These are phyloP conservation scores for Caenorhabditis sp. DNA, from an alignment of 2,888 invertebrate genomes.

Conservation along the genomic window DNA sequence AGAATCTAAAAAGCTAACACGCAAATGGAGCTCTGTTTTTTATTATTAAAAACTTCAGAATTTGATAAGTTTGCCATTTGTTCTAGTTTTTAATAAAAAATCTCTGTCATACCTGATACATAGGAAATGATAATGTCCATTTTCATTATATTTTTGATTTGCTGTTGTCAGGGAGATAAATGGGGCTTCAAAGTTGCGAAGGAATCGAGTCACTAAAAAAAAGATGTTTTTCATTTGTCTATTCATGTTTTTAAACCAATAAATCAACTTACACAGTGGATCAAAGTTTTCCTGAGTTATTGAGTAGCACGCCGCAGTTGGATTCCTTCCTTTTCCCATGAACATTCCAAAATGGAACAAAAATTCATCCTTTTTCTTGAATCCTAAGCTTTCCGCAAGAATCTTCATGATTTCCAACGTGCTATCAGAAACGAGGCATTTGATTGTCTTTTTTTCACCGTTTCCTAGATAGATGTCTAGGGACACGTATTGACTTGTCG, in stretches of 20 bases:
- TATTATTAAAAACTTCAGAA: too few species aligned
- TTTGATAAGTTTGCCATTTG: too few species aligned
- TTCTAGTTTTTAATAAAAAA: too few species aligned
- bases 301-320: slow-evolving; percentile 36
- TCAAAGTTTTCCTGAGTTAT: slow-evolving; percentile 55
- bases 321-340: slow-evolving; percentile 87
- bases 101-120: slow-evolving; percentile 43
- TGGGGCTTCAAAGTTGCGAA: slow-evolving; percentile 98
- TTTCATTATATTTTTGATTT: slow-evolving; percentile 72
- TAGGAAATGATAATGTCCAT: slow-evolving; percentile 68
- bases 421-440: slow-evolving; percentile 65
- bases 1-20: too few species aligned
- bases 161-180: slow-evolving; percentile 89
- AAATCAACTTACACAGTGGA: slow-evolving; percentile 65
- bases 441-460: slow-evolving; percentile 66
- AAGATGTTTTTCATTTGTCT: background rate
- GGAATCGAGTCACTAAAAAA: slow-evolving; percentile 89
- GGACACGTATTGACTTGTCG: slow-evolving; percentile 67
- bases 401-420: slow-evolving; percentile 84
- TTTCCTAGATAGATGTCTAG: slow-evolving; percentile 69
- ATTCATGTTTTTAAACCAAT: background rate
- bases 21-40: too few species aligned
- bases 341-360: slow-evolving; percentile 93
- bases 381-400: slow-evolving; percentile 90
- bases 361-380: slow-evolving; percentile 88